phyloP scores from a whole-genome alignment of 2,113 vertebrate species.

The Odocoileus hemionus region DNA sequence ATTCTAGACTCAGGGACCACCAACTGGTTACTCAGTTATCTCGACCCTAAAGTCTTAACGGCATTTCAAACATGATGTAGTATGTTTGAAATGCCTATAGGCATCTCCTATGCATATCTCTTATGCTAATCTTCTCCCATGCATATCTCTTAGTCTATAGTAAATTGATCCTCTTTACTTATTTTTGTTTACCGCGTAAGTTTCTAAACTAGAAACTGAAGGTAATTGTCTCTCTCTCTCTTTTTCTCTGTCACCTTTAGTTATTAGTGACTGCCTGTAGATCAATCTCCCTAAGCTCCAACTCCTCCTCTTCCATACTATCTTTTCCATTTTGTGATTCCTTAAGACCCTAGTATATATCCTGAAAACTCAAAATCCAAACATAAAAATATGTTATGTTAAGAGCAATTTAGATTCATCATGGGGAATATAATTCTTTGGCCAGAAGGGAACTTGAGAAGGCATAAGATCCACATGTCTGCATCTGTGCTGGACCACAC shows the following conservation, averaged over 20 bases:
- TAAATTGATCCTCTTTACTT: background rate
- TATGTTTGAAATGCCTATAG: too few relatives aligned
- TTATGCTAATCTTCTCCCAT: background rate
- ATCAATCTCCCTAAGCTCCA: background rate
- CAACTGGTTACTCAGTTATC: background rate
- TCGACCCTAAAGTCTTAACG: background rate
- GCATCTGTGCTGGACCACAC: too few relatives aligned
- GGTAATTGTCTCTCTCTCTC: background rate
- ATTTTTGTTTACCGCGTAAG: background rate
- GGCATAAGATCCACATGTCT: background rate
- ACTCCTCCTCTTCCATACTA: background rate
- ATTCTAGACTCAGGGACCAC: background rate
- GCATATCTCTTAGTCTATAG: background rate
- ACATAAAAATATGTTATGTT: background rate
- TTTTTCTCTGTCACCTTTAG: background rate
- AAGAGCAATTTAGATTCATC: background rate
- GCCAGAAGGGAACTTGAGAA: background rate
- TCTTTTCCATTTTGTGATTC: background rate
- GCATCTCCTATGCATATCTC: too few relatives aligned
- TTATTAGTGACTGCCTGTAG: background rate
- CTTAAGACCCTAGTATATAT: background rate
- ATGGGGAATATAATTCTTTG: background rate
- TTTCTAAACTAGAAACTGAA: background rate
- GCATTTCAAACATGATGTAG: background rate
- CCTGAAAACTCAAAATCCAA: background rate